These are phyloP conservation scores for Epinephelus lanceolatus DNA, from an alignment of 2,113 vertebrate species.

Conservation along the genomic window DNA sequence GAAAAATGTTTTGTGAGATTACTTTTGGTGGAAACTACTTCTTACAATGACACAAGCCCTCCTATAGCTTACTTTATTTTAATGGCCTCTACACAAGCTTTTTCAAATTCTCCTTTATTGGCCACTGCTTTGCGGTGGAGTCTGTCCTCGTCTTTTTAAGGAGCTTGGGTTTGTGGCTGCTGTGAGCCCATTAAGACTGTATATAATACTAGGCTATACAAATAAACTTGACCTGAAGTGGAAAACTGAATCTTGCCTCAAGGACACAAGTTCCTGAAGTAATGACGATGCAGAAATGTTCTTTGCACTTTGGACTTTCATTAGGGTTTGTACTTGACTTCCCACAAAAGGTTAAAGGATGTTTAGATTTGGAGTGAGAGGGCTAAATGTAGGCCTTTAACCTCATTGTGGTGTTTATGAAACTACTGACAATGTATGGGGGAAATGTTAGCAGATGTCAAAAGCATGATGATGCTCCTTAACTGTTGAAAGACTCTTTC, in stretches of 20 bases:
- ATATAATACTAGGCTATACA: slow-evolving; percentile 9
- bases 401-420: slow-evolving; percentile 28
- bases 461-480: background rate
- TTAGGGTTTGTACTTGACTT: slow-evolving; percentile 2
- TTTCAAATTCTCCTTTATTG: background rate
- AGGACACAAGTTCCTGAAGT: background rate
- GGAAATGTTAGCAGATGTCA: background rate
- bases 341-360: slow-evolving; percentile 38
- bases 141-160: background rate
- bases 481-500: background rate
- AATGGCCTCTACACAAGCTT: background rate
- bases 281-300: slow-evolving; percentile 19
- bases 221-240: slow-evolving; percentile 54
- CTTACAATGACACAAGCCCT: background rate
- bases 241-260: slow-evolving; percentile 36
- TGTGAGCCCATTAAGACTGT: slow-evolving; percentile 7
- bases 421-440: background rate
- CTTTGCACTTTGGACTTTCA: slow-evolving; percentile 27
- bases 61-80: background rate
- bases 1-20: background rate
- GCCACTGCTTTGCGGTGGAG: background rate
- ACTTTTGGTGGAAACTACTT: background rate
- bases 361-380: slow-evolving; percentile 44
- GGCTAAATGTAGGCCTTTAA: slow-evolving; percentile 6
- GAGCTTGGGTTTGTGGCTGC: background rate